Evolutionary conservation across 2,113 vertebrate species (phyloP), one percentile per base, ranked within the genome.

Genomic region (Cebidichthys violaceus): DNA sequence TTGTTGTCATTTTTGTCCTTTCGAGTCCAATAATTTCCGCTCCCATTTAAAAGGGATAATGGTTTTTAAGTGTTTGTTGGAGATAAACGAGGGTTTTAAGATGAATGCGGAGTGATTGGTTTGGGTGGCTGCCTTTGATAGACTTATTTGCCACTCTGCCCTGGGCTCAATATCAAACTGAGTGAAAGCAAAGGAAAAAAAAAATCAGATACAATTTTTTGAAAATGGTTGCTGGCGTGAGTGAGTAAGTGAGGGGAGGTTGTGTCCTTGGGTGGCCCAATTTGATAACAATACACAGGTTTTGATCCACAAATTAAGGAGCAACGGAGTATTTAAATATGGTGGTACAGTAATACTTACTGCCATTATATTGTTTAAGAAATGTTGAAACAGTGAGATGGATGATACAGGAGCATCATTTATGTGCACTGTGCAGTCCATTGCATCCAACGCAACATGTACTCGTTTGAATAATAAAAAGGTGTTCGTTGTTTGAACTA

Each of bases 381-480:
- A 27, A 37, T 57, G 27, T 31, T 61, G 6, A 75, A 45, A 66
- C 24, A 41, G 35, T 20, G 45, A 18, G 31, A 37, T 54, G 8
- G 47, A n/a, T 24, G 68, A 43, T 54, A 17, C 27, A 35, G 24
- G 35, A 37, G 35, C 57, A 17, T 13, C 1, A 31, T 29, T 24
- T 3, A 27, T 37, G 43, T 31, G 27, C 37, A 43, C 11, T 6
- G 6, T 74, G 45, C 50, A 45, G 33, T 24, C 8, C 47, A 35
- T 43, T 79, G 70, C 10, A 9, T 55, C 22, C 52, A 20, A 14
- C 3, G 61, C 54, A 24, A 52, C 4, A 20, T 11, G n/a, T 14
- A 35, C 13, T n/a, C 11, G 18, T 72, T 45, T 79, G 24, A 79
- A 80, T 77, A 71, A 80, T 66, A 54, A 41, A 85, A 43, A 77